A percentile compares a stretch with the other conserved stretches of the same genome.
Conservation (phyloP, 2,797 vertebrate species). For the Malurus splendens region DNA sequence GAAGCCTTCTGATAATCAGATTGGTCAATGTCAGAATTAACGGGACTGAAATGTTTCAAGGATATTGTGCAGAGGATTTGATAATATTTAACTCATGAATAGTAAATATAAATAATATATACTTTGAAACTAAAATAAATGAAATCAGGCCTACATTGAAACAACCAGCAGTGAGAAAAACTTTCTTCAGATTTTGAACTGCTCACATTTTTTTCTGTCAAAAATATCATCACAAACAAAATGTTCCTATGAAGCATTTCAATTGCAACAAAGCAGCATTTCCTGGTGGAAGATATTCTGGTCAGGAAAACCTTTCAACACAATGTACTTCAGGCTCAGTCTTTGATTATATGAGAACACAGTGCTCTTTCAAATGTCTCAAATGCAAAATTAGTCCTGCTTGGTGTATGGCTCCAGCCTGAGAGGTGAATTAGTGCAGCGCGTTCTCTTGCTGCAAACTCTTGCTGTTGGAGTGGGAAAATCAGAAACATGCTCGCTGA, state of each 20-base stretch:
- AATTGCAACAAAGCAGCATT: not conserved
- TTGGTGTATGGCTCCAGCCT: not conserved
- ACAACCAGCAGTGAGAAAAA: not conserved
- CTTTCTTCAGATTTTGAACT: not conserved
- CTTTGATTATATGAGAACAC: conserved; percentile 43
- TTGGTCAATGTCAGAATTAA: not conserved
- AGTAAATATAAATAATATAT: not conserved
- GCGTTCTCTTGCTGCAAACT: not conserved
- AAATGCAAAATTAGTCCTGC: conserved; percentile 49
- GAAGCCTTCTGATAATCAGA: not conserved
- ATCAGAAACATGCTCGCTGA: not conserved
- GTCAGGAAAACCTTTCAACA: conserved; percentile 31
- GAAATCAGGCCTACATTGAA: not conserved
- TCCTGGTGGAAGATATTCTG: conserved; percentile 36
- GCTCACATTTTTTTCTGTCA: not conserved
- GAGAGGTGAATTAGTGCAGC: conserved; percentile 41
- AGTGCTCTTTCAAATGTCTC: conserved; percentile 47
- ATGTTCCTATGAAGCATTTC: not conserved
- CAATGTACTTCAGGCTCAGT: conserved; percentile 20
- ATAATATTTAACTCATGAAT: not conserved
- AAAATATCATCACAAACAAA: conserved; percentile 17
- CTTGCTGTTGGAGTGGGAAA: conserved; percentile 24
- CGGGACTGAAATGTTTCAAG: not conserved
- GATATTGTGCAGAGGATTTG: not conserved
- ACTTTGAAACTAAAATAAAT: not conserved